These are phyloP conservation scores for Lontra canadensis DNA, from an alignment of 2,113 vertebrate species.

Conservation along the genomic window DNA sequence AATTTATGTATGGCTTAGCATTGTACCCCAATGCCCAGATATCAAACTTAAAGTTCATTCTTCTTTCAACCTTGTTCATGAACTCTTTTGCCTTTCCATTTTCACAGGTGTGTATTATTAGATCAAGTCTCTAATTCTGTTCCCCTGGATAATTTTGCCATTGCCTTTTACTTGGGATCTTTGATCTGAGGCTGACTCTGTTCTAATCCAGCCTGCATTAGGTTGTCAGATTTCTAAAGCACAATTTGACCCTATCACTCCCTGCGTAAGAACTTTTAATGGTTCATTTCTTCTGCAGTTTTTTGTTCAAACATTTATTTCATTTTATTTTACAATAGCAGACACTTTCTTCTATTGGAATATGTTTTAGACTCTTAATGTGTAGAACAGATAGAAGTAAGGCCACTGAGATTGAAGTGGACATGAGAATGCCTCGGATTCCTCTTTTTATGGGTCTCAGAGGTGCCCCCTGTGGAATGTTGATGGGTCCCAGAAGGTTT, in stretches of 20 bases:
- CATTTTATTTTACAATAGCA: background rate
- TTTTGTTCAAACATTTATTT: background rate
- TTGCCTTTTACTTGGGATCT: background rate
- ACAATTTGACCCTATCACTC: background rate
- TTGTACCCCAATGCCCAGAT: background rate
- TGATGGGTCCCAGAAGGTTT: background rate
- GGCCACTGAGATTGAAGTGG: background rate
- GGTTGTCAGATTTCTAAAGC: background rate
- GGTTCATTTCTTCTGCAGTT: background rate
- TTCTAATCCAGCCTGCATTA: background rate
- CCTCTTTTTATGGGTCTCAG: background rate
- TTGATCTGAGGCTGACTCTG: background rate
- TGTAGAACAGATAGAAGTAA: background rate
- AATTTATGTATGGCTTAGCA: background rate
- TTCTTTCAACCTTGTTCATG: background rate
- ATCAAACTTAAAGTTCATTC: background rate
- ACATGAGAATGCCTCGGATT: background rate
- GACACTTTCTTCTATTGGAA: background rate
- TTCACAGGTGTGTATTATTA: background rate
- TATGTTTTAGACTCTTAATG: background rate
- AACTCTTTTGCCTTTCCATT: background rate
- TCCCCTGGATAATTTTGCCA: background rate
- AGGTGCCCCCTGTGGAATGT: background rate
- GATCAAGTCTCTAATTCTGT: background rate
- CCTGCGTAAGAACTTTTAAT: background rate